Evolutionary conservation across 2,113 vertebrate genomes (phyloP).

Genomic region (Heterotilapia buettikoferi): DNA sequence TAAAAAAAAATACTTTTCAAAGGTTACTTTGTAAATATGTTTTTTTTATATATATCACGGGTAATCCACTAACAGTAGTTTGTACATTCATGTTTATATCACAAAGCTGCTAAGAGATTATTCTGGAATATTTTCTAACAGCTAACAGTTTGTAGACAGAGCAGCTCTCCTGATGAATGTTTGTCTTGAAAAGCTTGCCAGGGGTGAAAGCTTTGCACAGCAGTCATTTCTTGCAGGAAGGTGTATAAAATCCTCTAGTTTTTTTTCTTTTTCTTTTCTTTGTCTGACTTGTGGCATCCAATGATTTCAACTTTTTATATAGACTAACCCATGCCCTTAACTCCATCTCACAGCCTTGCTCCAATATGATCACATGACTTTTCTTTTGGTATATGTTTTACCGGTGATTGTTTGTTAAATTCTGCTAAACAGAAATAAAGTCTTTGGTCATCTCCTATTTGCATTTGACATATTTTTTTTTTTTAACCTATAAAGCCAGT

Average conservation of each 20-base stretch:
- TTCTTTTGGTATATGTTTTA: not conserved
- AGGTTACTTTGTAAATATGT: not conserved
- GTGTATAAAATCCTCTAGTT: not conserved
- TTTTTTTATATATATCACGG: not conserved
- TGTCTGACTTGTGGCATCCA: not conserved
- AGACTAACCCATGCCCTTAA: not conserved
- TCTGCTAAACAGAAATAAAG: not conserved
- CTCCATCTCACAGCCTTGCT: not conserved
- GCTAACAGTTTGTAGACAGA: not conserved
- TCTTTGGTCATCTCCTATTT: not conserved
- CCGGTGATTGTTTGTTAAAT: not conserved
- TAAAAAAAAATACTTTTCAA: not conserved
- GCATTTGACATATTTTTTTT: not conserved
- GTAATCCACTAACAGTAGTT: not conserved
- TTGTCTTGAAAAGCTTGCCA: not conserved
- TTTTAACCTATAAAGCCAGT: not conserved
- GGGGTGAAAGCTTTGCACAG: not conserved
- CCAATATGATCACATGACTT: not conserved
- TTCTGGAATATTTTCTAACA: not conserved
- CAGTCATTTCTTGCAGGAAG: not conserved
- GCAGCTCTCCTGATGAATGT: not conserved
- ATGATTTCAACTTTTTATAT: not conserved
- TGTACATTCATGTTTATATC: not conserved
- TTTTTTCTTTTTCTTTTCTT: not conserved
- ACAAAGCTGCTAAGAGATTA: not conserved